Evolutionary conservation across 2,888 invertebrate genomes (phyloP).

Genomic region (Amiota communis): DNA sequence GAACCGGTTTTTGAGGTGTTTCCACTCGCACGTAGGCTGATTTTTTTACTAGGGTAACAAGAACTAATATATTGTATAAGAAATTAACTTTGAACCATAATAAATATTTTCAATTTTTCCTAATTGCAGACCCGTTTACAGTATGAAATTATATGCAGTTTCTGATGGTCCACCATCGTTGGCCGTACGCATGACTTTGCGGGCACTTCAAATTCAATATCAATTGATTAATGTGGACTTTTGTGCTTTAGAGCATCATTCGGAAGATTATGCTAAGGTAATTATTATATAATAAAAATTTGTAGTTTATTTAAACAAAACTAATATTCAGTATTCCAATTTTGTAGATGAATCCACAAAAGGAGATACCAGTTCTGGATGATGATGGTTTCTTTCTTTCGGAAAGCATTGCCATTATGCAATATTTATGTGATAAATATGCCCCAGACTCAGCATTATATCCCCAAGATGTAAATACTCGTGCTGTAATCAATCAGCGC

Average conservation of each 20-base stretch:
- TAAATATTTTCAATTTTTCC: constrained; percentile 5
- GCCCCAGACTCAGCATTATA: constrained; percentile 79
- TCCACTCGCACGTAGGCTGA: neutral
- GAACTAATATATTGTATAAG: neutral
- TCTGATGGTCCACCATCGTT: constrained; percentile 86
- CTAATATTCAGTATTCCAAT: neutral
- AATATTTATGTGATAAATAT: constrained; percentile 85
- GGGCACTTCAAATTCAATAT: constrained; percentile 78
- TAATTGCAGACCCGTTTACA: constrained; percentile 56
- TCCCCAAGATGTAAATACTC: constrained; percentile 80
- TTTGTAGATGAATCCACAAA: constrained; percentile 83
- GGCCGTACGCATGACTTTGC: constrained; percentile 81
- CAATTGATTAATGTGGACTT: constrained; percentile 81
- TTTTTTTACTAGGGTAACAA: neutral
- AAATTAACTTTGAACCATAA: neutral
- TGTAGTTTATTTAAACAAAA: neutral
- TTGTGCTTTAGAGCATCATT: constrained; percentile 83
- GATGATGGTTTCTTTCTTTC: constrained; percentile 85
- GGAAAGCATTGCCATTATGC: constrained; percentile 81
- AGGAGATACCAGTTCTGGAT: constrained; percentile 84
- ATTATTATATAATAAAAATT: constrained; percentile 7
- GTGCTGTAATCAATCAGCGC: constrained; percentile 86
- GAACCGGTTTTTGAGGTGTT: neutral
- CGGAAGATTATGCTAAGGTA: constrained; percentile 81
- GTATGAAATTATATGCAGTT: constrained; percentile 81